These are phyloP conservation scores for Hepsetus odoe DNA, from an alignment of 2,113 vertebrate species.

Conservation along the genomic window DNA sequence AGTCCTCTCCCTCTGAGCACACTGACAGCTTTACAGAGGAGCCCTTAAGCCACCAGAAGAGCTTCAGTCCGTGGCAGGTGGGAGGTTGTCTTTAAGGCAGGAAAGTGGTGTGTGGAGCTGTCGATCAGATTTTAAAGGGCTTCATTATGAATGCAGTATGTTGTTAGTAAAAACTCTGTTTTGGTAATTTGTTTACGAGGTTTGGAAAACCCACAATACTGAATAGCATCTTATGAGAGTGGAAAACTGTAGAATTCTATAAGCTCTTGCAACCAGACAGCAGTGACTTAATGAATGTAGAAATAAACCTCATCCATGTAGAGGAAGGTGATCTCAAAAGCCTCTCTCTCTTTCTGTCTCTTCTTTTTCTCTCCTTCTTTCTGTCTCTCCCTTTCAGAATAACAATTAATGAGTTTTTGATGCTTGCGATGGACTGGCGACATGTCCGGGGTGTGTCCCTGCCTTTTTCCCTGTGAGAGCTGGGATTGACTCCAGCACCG, in stretches of 20 bases:
- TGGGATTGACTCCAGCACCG: no score
- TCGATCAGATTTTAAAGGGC: constrained; percentile 42
- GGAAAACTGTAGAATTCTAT: constrained; percentile 29
- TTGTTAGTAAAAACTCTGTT: constrained; percentile 24
- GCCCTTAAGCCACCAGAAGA: not conserved
- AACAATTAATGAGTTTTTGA: no score
- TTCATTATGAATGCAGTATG: constrained; percentile 20
- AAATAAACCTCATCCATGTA: no score
- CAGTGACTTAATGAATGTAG: constrained; percentile 16
- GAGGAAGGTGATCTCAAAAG: no score
- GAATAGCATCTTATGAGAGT: constrained; percentile 23
- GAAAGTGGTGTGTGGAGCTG: constrained; percentile 45
- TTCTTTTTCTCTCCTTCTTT: no score
- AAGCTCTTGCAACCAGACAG: constrained; percentile 8
- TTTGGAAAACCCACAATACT: constrained; percentile 28
- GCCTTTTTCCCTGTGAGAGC: no score
- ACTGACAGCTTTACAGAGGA: constrained; percentile 49
- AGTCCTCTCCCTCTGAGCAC: constrained; percentile 38
- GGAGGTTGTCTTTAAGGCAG: constrained; percentile 37
- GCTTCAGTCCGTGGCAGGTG: constrained; percentile 21
- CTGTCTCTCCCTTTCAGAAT: no score
- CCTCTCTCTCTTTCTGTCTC: no score
- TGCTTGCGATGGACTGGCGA: no score
- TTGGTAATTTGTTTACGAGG: constrained; percentile 49
- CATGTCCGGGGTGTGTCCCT: no score